Base-by-base conservation (phyloP, 1,140 invertebrate genomes). In the Drosophila funebris region DNA sequence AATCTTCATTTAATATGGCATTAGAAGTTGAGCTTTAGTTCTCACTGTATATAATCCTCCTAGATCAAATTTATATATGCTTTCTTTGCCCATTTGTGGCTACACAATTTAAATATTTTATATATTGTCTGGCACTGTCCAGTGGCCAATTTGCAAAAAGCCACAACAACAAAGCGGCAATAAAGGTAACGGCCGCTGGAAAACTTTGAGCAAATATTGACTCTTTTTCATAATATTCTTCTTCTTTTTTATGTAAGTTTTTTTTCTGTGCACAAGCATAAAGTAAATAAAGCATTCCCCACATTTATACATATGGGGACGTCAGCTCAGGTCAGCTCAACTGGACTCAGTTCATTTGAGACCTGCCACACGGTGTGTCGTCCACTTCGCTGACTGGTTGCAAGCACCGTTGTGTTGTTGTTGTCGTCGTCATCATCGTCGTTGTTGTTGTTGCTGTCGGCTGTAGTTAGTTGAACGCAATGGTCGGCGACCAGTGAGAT, bases 151-250 rank as follows among this genome's bases (percentile, higher is more conserved):
- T 70, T 63, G 29, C 31, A 27, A 57, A 70, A 53, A 63, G 61
- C 46, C 68, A 67, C 41, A 70, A 64, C 56, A 60, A 74, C 43
- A 54, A 46, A 27, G 46, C 54, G 43, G 37, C 36, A 22, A 36
- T 56, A 46, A 62, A 61, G 27, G 43, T 41, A 67, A 53, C 48
- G 18, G 43, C 20, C 29, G 48, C 41, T 48, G 56, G 14, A 64
- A 74, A 87, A 77, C 66, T 87, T 87, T 74, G 37, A 22, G 56
- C 50, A 82, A 85, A 85, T 78, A 88, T 85, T 85, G 71, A 82
- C 53, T 43, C 60, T 41, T 58, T 53, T 74, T 71, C 67, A 3
- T 43, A 6, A 16, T 33, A 50, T 62, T 73, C 46, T 68, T 77
- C 60, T 14, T 58, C 29, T 29, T 31, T 31, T 18, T 27, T 22